A percentile compares a stretch with the other conserved stretches of the same genome.
phyloP scores from a whole-genome alignment of 1,140 invertebrate species.

The Diuraphis noxia region DNA sequence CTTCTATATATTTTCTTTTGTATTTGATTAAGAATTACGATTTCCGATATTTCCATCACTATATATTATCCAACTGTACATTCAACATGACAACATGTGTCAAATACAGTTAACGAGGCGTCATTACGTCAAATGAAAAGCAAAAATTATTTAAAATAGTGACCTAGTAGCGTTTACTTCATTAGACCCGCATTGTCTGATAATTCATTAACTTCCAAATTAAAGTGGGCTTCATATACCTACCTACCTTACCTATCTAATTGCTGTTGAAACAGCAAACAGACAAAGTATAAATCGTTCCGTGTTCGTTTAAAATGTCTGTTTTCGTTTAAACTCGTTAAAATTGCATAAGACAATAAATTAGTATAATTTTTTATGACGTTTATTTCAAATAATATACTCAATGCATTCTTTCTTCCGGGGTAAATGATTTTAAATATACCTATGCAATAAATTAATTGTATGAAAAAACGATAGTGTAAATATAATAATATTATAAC shows the following conservation, averaged over 20 bases:
- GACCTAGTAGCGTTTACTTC: conserved; percentile 38
- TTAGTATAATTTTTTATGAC: not conserved
- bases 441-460: not conserved
- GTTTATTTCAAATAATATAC: not conserved
- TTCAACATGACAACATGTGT: not conserved
- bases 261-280: not conserved
- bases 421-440: not conserved
- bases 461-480: not conserved
- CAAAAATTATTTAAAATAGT: conserved; percentile 33
- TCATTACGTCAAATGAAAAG: not conserved
- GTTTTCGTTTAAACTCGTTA: not conserved
- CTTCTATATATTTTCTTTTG: not conserved
- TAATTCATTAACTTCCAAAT: conserved; percentile 26
- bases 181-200: conserved; percentile 12
- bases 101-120: conserved; percentile 26
- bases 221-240: not conserved
- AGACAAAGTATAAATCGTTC: not conserved
- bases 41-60: not conserved
- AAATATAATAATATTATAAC: not conserved
- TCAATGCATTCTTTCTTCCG: not conserved
- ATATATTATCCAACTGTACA: not conserved
- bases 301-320: not conserved
- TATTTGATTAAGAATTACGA: not conserved
- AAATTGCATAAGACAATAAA: not conserved
- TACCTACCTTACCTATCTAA: not conserved